Evolutionary conservation across 2,113 vertebrate genomes (phyloP).

Genomic region (Anarrhichthys ocellatus): DNA sequence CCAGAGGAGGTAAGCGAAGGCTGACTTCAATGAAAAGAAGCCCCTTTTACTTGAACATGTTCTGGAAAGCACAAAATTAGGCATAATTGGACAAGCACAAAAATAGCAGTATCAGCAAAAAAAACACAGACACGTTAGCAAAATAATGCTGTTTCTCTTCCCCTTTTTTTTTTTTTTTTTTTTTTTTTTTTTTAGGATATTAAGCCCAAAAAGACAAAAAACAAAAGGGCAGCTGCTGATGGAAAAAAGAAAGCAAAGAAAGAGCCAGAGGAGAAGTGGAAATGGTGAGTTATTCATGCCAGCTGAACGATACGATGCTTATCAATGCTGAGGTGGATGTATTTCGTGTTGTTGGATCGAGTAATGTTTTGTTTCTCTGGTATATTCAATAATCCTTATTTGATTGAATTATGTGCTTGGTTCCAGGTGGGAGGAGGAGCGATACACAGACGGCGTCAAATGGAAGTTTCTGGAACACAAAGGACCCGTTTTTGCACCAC

Average conservation of each 20-base stretch:
- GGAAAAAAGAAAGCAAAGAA: slow-evolving; percentile 95
- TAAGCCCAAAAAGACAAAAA: slow-evolving; percentile 93
- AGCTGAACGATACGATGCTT: neutral
- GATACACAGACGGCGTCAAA: slow-evolving; percentile 94
- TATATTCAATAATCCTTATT: slow-evolving; percentile 1
- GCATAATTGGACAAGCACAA: neutral
- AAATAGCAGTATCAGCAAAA: too few species aligned
- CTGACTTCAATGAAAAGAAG: neutral
- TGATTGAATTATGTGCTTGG: neutral
- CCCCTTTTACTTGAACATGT: neutral
- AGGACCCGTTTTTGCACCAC: slow-evolving; percentile 96
- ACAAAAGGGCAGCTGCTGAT: slow-evolving; percentile 87
- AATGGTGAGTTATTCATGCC: slow-evolving; percentile 88
- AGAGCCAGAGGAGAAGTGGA: slow-evolving; percentile 98
- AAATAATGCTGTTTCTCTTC: slow-evolving; percentile 44
- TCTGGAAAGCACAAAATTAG: neutral
- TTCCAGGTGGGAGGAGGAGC: slow-evolving; percentile 98
- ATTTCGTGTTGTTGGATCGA: neutral
- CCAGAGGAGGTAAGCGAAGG: slow-evolving; percentile 76
- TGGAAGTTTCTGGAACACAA: slow-evolving; percentile 99
- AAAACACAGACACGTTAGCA: neutral
- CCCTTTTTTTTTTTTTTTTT: slow-evolving; percentile 31
- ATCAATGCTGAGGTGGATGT: neutral
- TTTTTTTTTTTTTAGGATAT: slow-evolving; percentile 76
- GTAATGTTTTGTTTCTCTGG: neutral